phyloP scores from a whole-genome alignment of 2,797 vertebrate genomes.

The Acomys russatus region DNA sequence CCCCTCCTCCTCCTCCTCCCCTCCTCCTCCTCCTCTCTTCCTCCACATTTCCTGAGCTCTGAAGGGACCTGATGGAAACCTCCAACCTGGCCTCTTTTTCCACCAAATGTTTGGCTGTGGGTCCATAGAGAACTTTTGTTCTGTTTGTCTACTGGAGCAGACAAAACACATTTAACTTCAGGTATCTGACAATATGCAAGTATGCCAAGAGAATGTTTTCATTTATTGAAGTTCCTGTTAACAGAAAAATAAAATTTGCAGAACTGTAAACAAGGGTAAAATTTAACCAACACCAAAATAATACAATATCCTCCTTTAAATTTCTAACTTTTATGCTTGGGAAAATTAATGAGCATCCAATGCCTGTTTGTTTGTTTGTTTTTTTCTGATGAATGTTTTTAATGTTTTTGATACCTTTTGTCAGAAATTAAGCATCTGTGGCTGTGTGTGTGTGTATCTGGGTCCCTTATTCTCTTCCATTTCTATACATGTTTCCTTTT shows the following conservation, averaged over 20 bases:
- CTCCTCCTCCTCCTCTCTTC: no score
- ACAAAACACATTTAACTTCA: background rate
- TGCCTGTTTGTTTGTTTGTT: no score
- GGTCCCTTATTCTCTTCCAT: no score
- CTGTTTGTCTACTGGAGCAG: background rate
- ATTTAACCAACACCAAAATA: constrained; percentile 40
- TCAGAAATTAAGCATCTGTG: no score
- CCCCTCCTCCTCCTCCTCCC: no score
- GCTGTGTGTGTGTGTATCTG: no score
- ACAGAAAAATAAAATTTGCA: constrained; percentile 51
- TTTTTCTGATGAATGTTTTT: no score
- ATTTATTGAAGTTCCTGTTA: constrained; percentile 59
- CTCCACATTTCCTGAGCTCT: background rate
- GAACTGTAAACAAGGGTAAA: background rate
- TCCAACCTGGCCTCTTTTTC: background rate
- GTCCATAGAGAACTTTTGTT: background rate
- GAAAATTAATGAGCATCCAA: constrained; percentile 2
- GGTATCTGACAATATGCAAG: background rate
- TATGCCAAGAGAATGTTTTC: constrained; percentile 5
- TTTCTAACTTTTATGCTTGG: background rate
- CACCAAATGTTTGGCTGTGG: background rate
- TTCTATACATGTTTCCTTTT: no score
- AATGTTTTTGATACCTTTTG: no score
- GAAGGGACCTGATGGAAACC: background rate
- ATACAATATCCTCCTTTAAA: background rate